Conservation (phyloP, 1,140 invertebrate species). For the Drosophila ficusphila region DNA sequence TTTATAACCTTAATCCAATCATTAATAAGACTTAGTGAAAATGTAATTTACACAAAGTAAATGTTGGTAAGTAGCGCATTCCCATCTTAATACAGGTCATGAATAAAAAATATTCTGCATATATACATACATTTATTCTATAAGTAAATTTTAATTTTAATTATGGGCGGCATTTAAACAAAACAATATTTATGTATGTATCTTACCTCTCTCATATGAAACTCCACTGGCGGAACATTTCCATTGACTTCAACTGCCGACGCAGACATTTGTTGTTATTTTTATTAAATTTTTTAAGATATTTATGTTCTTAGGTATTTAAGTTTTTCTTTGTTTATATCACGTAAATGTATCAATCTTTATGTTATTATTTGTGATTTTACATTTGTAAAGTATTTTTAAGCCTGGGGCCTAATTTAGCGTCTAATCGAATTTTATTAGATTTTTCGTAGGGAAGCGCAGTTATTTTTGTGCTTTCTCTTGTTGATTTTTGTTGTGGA, state of each 20-base stretch:
- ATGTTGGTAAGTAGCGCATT: no score
- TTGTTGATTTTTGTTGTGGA: slow-evolving; percentile 19
- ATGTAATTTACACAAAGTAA: no score
- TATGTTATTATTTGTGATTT: slow-evolving; percentile 33
- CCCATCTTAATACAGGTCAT: no score
- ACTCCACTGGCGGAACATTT: slow-evolving; percentile 62
- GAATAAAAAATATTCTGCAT: no score
- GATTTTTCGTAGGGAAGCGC: not conserved
- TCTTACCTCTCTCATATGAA: slow-evolving; percentile 69
- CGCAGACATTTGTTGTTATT: slow-evolving; percentile 56
- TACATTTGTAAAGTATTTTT: slow-evolving; percentile 39
- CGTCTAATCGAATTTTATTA: slow-evolving; percentile 51
- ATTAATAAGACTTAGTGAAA: no score
- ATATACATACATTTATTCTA: no score
- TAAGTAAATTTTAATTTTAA: no score
- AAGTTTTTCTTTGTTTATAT: slow-evolving; percentile 9
- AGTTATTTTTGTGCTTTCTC: slow-evolving; percentile 8
- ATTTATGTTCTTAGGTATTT: slow-evolving; percentile 5
- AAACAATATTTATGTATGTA: no score
- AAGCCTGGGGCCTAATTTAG: slow-evolving; percentile 36
- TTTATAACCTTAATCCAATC: no score
- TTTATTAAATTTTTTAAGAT: slow-evolving; percentile 15
- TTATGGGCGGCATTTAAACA: no score
- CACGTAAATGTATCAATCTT: slow-evolving; percentile 13
- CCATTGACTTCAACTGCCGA: slow-evolving; percentile 64